Conservation (phyloP, 2,113 vertebrate species). For the Dolichallabes microphthalmus region DNA sequence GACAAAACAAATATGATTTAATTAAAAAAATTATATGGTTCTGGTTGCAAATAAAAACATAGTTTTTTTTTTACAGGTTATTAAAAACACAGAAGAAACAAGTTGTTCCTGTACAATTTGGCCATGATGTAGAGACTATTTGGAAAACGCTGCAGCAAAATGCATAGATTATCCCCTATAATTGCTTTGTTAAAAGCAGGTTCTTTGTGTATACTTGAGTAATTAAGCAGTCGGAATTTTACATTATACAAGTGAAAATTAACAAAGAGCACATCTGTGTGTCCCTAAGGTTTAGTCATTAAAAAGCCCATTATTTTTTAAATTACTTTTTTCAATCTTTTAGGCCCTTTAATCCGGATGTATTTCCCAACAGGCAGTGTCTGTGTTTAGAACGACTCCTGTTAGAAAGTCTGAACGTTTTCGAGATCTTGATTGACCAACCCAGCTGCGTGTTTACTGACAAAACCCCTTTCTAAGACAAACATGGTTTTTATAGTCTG, state of each 20-base stretch:
- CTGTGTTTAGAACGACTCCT: conserved; percentile 76
- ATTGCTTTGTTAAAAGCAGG: conserved; percentile 80
- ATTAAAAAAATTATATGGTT: neutral
- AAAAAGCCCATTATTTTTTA: conserved; percentile 88
- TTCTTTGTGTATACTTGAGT: conserved; percentile 80
- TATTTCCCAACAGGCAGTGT: conserved; percentile 80
- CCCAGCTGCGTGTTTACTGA: conserved; percentile 56
- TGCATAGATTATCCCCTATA: conserved; percentile 71
- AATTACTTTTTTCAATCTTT: conserved; percentile 85
- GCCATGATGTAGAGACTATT: conserved; percentile 60
- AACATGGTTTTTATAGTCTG: conserved; percentile 52
- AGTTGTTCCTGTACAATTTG: conserved; percentile 49
- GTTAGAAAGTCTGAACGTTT: conserved; percentile 76
- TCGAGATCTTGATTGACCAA: conserved; percentile 63
- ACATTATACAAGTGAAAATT: conserved; percentile 85
- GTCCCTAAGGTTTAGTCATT: conserved; percentile 85
- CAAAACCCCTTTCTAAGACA: conserved; percentile 65
- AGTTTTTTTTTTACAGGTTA: neutral
- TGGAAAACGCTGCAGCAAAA: conserved; percentile 59
- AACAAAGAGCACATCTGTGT: conserved; percentile 85
- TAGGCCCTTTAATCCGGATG: conserved; percentile 79
- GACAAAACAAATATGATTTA: neutral
- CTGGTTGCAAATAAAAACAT: neutral
- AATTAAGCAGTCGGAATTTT: conserved; percentile 85
- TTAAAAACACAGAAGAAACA: conserved; percentile 6